These are phyloP conservation scores for Eubasilissa regina DNA, from an alignment of 1,140 invertebrate species.

Conservation along the genomic window DNA sequence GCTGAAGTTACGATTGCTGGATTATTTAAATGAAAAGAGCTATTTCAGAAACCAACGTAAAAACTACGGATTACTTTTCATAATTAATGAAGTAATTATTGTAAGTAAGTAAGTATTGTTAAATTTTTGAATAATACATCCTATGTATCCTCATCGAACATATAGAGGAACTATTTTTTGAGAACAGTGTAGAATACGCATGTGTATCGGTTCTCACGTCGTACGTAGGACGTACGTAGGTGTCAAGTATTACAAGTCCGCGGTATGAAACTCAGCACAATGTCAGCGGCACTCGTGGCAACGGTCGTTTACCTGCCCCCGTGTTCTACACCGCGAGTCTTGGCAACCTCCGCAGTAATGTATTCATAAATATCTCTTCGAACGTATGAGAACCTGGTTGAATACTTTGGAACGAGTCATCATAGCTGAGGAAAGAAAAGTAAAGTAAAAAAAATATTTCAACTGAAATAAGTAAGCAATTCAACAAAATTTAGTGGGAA, in stretches of 20 bases:
- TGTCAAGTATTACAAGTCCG: not conserved
- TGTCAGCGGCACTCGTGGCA: constrained; percentile 45
- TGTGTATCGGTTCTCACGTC: not conserved
- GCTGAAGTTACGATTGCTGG: too few relatives aligned
- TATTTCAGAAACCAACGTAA: too few relatives aligned
- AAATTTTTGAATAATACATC: too few relatives aligned
- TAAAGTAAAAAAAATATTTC: too few relatives aligned
- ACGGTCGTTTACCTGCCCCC: constrained; percentile 58
- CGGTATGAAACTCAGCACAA: constrained; percentile 13
- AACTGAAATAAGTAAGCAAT: too few relatives aligned
- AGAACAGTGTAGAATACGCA: not conserved
- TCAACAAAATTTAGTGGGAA: too few relatives aligned
- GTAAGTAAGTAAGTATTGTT: too few relatives aligned
- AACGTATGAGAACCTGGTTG: constrained; percentile 16
- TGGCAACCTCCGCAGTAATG: constrained; percentile 14
- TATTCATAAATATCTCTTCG: constrained; percentile 32
- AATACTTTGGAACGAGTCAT: not conserved
- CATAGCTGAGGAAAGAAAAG: not conserved
- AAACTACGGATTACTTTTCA: too few relatives aligned
- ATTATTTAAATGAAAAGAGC: too few relatives aligned
- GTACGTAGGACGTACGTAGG: not conserved
- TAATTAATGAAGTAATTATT: too few relatives aligned
- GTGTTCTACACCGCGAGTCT: constrained; percentile 10
- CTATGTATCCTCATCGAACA: too few relatives aligned
- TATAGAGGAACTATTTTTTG: not conserved